Base-by-base conservation (phyloP, 2,888 invertebrate genomes). In the Pteria penguin region DNA sequence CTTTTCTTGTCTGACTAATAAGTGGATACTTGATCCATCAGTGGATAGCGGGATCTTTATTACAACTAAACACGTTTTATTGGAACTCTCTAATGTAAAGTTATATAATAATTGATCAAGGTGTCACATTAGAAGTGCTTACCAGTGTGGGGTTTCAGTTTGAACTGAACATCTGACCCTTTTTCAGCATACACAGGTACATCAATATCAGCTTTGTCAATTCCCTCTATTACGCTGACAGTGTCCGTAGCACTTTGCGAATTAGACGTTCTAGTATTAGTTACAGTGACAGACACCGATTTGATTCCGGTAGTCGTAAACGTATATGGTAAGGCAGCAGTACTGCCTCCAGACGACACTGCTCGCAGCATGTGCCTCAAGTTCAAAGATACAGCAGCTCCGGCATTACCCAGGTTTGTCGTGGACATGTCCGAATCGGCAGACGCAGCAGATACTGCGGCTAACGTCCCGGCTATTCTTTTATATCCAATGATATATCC, bases 101-200 rank as follows among this genome's bases (percentile, higher is more conserved):
- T n/a, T n/a, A n/a, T n/a, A n/a, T n/a, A n/a, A n/a, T n/a, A n/a
- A n/a, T n/a, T n/a, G n/a, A n/a, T n/a, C n/a, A n/a, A n/a, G n/a
- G n/a, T n/a, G n/a, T n/a, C n/a, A n/a, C n/a, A n/a, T n/a, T n/a
- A n/a, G n/a, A n/a, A n/a, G n/a, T 26, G 4, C 77, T 73, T 76
- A 90, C 90, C 90, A 82, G 88, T 86, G 54, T 89, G 89, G 1
- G 87, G 86, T 54, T 65, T 65, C 8, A 89, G 73, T 3, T 61
- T 24, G 61, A 87, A 81, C 4, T 60, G 52, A 0, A 78, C 72
- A 0, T 57, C 1, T 0, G 71, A 70, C 2, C 78, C 78, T 4
- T 85, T 84, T 5, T 67, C 79, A 1, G 76, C 72, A 70, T 81
- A 89, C 2, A 4, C 32, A 5, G 82, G 78, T 0, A 80, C 62